Evolutionary conservation across 2,113 vertebrate genomes (phyloP), one percentile per base, ranked within the genome.

Genomic region (Onychorhynchus coronatus): DNA sequence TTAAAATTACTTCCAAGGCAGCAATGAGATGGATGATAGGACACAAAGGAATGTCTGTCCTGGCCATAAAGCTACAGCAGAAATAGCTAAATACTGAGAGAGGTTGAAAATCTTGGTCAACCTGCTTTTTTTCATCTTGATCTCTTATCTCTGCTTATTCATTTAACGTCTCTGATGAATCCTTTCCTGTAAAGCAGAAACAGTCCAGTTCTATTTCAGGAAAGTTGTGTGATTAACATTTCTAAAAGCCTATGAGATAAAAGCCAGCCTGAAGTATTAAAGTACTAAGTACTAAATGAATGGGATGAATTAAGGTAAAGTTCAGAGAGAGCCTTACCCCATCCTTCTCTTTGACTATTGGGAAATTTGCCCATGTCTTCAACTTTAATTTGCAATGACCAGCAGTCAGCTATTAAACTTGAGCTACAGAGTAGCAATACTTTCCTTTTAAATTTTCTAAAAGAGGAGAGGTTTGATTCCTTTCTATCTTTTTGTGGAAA

Each of bases 161-260:
- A 76, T 88, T 82, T 81, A 63, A 52, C n/a, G 82, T 70, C 46
- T 79, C 71, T 61, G 74, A 93, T 68, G 14, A 88, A 94, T 93
- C 33, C n/a, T 90, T 96, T 93, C 75, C 92, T 77, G 75, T 83
- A 95, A 96, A 92, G 47, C 62, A 93, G 71, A 95, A 90, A 94
- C 46, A 83, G 55, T 50, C 50, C 41, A 33, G 28, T 88, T 73
- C 88, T 92, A 77, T 94, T 97, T 94, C 85, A 92, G 79, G 72
- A 59, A 93, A 86, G 46, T 42, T 88, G 12, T 88, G 41, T 88
- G 85, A 90, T 80, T 66, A 90, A 93, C 5, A 0, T 73, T 93
- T 80, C 73, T 76, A 95, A 80, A 90, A 79, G 88, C 52, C 63
- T 66, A 53, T 24, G 24, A 91, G 67, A 85, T 70, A 92, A 91